Evolutionary conservation across 2,888 invertebrate species (phyloP).

Genomic region (Acholoe squamosa): DNA sequence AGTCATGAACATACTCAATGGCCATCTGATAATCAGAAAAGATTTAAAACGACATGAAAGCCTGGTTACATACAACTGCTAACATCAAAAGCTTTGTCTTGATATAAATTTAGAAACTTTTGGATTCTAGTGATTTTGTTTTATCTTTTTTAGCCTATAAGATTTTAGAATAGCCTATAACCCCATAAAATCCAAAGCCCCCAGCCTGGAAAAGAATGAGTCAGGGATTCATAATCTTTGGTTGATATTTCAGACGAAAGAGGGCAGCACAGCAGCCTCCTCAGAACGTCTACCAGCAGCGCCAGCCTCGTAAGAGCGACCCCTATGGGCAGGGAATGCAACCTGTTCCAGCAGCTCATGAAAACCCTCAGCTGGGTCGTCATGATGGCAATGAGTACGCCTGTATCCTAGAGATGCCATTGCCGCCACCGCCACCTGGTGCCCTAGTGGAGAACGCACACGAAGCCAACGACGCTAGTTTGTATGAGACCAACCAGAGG

Average conservation of each 20-base stretch:
- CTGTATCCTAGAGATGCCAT: conserved; percentile 63
- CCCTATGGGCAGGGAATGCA: conserved; percentile 30
- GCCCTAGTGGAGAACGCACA: neutral
- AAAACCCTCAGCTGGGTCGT: conserved; percentile 58
- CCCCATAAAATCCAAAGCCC: too few relatives aligned
- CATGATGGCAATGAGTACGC: conserved; percentile 64
- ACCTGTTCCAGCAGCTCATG: neutral
- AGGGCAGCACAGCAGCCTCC: conserved; percentile 57
- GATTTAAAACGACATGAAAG: too few relatives aligned
- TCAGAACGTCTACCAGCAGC: conserved; percentile 52
- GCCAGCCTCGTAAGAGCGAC: conserved; percentile 54
- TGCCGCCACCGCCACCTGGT: conserved; percentile 60
- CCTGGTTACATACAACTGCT: too few relatives aligned
- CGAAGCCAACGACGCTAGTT: conserved; percentile 34
- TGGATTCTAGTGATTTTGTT: too few relatives aligned
- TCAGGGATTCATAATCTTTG: neutral
- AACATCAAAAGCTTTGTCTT: too few relatives aligned
- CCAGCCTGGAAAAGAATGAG: neutral
- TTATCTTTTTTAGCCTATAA: too few relatives aligned
- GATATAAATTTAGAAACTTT: too few relatives aligned
- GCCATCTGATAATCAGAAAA: too few relatives aligned
- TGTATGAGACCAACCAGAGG: conserved; percentile 56
- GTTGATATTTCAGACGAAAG: conserved; percentile 45
- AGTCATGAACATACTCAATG: too few relatives aligned
- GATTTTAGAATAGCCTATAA: too few relatives aligned